phyloP scores from a whole-genome alignment of 35 echinoderm and acorn worm species.

The Lytechinus variegatus region DNA sequence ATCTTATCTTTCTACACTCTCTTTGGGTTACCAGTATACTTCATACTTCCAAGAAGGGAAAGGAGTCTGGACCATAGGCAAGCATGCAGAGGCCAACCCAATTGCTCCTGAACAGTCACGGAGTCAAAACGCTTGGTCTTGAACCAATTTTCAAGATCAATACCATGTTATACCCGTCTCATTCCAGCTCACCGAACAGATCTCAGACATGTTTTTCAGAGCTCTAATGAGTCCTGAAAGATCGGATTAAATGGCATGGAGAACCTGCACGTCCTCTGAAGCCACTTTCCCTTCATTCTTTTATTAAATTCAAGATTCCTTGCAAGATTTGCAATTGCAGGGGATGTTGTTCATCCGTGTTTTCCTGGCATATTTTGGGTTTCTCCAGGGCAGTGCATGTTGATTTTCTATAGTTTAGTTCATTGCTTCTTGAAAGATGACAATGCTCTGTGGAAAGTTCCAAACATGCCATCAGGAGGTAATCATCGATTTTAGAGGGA shows the following conservation, averaged over 20 bases:
- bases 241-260: constrained; percentile 16
- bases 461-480: not conserved
- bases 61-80: not conserved
- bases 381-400: not conserved
- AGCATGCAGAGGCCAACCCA: not conserved
- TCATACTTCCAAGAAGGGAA: not conserved
- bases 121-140: not conserved
- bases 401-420: not conserved
- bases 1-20: not conserved
- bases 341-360: constrained; percentile 4
- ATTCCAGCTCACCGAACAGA: constrained; percentile 9
- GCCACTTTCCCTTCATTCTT: not conserved
- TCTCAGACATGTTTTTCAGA: not conserved
- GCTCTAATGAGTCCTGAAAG: constrained; percentile 5
- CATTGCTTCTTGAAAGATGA: not conserved
- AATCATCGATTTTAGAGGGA: not conserved
- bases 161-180: not conserved
- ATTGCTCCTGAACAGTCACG: not conserved
- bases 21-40: not conserved
- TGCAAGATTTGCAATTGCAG: constrained; percentile 31
- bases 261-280: constrained; percentile 27
- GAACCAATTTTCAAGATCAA: constrained; percentile 13
- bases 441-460: not conserved
- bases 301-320: not conserved
- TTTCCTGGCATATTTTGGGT: not conserved